Percentiles rank a stretch among this genome's conserved stretches.
Conservation (phyloP, 2,797 vertebrate species). For the Loriculus beryllinus region DNA sequence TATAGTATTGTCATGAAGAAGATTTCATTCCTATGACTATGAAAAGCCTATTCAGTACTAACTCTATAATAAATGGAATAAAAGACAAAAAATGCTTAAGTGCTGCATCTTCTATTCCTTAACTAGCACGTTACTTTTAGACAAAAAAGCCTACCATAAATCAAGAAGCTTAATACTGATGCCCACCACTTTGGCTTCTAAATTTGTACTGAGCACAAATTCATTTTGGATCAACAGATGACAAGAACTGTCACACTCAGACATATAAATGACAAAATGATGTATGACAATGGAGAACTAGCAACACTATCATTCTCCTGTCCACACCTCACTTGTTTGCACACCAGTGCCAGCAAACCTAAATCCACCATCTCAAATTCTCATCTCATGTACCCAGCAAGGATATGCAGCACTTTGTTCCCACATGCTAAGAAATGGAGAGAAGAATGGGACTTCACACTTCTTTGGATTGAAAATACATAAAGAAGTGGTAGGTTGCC, state of each 20-base stretch:
- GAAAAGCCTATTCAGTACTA: neutral
- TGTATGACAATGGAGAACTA: neutral
- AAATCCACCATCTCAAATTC: neutral
- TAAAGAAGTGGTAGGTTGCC: neutral
- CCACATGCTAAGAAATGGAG: neutral
- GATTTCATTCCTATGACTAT: neutral
- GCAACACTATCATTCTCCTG: neutral
- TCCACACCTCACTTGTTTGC: neutral
- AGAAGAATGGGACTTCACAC: neutral
- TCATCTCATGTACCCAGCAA: neutral
- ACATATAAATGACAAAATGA: neutral
- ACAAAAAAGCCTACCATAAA: neutral
- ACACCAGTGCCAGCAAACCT: neutral
- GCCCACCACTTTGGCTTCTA: neutral
- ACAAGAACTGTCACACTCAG: neutral
- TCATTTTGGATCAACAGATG: neutral
- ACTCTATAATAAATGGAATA: neutral
- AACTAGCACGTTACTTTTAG: neutral
- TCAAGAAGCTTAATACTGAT: neutral
- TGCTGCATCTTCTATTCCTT: neutral
- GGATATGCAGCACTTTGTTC: neutral
- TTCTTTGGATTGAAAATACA: neutral
- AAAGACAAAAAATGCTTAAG: neutral
- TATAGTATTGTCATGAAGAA: neutral
- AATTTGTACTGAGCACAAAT: neutral